Evolutionary conservation across 1,140 invertebrate genomes (phyloP).

Genomic region (Carposina sasakii): DNA sequence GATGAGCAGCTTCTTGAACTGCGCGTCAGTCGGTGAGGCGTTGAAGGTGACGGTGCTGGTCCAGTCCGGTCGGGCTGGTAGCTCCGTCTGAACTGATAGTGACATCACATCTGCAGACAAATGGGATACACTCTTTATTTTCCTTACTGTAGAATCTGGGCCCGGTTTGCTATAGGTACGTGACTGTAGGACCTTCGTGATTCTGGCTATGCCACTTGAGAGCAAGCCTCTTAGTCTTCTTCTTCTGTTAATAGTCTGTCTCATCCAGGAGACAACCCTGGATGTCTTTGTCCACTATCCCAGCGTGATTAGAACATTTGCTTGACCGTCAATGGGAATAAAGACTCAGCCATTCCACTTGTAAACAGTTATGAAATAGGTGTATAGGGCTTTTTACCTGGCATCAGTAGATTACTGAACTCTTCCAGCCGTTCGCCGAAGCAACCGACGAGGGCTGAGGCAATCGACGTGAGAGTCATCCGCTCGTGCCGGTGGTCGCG

Average conservation of each 20-base stretch:
- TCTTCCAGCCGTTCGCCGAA: constrained; percentile 31
- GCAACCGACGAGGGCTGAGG: constrained; percentile 31
- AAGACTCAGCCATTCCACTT: not conserved
- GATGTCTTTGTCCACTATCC: too few species aligned
- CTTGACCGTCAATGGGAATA: too few species aligned
- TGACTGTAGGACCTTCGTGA: too few species aligned
- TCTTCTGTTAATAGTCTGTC: too few species aligned
- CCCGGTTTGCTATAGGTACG: too few species aligned
- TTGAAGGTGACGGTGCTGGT: constrained; percentile 38
- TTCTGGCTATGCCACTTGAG: too few species aligned
- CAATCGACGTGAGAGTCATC: constrained; percentile 38
- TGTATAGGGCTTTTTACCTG: constrained; percentile 28
- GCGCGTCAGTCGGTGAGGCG: constrained; percentile 37
- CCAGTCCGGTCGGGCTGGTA: constrained; percentile 41
- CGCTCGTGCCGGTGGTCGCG: constrained; percentile 37
- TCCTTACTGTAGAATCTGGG: too few species aligned
- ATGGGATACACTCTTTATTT: too few species aligned
- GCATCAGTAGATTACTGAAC: constrained; percentile 41
- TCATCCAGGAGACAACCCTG: too few species aligned
- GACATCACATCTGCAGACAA: constrained; percentile 41
- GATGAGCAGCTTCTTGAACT: constrained; percentile 51
- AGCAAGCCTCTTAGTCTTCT: too few species aligned
- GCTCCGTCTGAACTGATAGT: constrained; percentile 43
- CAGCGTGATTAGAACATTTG: too few species aligned
- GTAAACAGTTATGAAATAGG: not conserved